phyloP scores from a whole-genome alignment of 2,797 vertebrate species.

The Pristis pectinata region DNA sequence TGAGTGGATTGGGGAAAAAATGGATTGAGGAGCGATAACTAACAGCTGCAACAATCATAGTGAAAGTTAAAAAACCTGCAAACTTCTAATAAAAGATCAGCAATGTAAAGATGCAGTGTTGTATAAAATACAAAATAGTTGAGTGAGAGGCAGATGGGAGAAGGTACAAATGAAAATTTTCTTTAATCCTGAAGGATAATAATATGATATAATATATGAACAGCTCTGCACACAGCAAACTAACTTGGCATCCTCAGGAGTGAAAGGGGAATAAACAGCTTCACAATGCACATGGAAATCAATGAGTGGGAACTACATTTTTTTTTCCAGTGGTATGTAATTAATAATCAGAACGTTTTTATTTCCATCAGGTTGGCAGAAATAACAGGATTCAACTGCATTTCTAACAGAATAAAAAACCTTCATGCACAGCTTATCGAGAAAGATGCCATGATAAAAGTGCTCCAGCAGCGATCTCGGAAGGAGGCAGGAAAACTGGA shows the following conservation, averaged over 20 bases:
- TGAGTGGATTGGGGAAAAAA: neutral
- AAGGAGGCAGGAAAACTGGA: constrained; percentile 64
- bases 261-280: neutral
- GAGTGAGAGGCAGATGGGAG: neutral
- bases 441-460: constrained; percentile 82
- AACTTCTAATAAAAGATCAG: neutral
- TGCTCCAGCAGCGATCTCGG: constrained; percentile 72
- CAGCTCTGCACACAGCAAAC: neutral
- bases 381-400: constrained; percentile 12
- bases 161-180: neutral
- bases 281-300: neutral
- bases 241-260: neutral
- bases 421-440: constrained; percentile 80
- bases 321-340: neutral
- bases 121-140: neutral
- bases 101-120: neutral
- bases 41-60: neutral
- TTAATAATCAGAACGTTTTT: neutral
- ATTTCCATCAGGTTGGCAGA: constrained; percentile 23
- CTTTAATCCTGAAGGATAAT: neutral
- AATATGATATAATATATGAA: neutral
- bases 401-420: constrained; percentile 68
- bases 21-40: neutral
- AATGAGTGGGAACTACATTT: neutral
- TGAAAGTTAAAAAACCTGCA: neutral